These are phyloP conservation scores for Lates japonicus DNA, from an alignment of 2,797 vertebrate genomes.

Conservation along the genomic window DNA sequence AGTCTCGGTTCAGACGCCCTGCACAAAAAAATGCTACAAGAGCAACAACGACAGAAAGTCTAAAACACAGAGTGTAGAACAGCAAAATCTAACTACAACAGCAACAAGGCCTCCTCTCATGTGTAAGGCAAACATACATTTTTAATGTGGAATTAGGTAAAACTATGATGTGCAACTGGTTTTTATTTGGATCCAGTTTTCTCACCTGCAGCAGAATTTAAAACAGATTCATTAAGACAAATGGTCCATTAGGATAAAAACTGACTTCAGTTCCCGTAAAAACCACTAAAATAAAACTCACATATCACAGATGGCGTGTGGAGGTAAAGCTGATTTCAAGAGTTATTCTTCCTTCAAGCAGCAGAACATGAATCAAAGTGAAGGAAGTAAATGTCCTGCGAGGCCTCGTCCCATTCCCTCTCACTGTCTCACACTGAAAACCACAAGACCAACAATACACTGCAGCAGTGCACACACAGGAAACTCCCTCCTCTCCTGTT, in stretches of 20 bases:
- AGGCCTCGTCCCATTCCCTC: neutral
- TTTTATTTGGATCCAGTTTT: neutral
- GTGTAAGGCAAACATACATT: no score
- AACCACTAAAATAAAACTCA: conserved; percentile 3
- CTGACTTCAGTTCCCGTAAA: neutral
- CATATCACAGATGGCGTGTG: neutral
- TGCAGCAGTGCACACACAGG: neutral
- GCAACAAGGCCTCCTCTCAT: neutral
- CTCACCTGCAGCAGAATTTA: neutral
- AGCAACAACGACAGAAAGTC: neutral
- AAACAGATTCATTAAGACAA: neutral
- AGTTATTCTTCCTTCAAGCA: neutral
- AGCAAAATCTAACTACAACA: conserved; percentile 2
- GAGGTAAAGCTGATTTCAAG: neutral
- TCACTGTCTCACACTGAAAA: neutral
- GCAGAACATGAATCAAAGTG: neutral
- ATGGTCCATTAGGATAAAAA: neutral
- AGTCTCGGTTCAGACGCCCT: no score
- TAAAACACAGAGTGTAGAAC: neutral
- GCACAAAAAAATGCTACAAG: neutral
- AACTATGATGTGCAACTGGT: neutral
- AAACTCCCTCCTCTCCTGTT: conserved; percentile 29
- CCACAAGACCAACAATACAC: conserved; percentile 1
- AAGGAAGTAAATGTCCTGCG: neutral
- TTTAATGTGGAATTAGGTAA: no score